Evolutionary conservation across 2,797 vertebrate genomes (phyloP), one percentile per base, ranked within the genome.

Genomic region (Streptopelia turtur): DNA sequence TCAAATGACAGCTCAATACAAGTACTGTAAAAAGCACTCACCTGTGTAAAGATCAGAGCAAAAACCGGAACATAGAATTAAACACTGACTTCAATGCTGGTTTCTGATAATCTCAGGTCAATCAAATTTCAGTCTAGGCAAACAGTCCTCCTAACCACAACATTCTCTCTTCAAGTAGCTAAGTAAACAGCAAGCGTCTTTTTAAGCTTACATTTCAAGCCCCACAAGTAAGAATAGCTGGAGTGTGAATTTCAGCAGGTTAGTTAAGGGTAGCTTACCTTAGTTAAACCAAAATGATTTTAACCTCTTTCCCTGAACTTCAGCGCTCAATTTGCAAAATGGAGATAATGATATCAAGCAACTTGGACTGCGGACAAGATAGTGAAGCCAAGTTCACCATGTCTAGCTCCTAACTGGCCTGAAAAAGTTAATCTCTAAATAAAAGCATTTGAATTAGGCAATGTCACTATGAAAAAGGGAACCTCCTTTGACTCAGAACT

Each of bases 61-160:
- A 49, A 91, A 85, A 31, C 0, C 50, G 37, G 55, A 50, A 41
- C 41, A 49, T 6, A 45, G 17, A 91, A 83, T 33, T 47, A 27
- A 79, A 77, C 6, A 14, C 41, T 69, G n/a, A 49, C 31, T 65
- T 41, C 33, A 52, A 2, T 0, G 0, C 3, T 71, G 37, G 27
- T 30, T 94, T 72, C n/a, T 18, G 71, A 53, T 53, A 75, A 64
- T 85, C 41, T 85, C 41, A 57, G 45, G 41, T 80, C 90, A 85
- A 18, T 25, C 39, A 55, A 41, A 50, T 17, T 74, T 74, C 31
- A 18, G 6, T 45, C 57, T 43, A 64, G 41, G 27, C 35, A 82
- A 93, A 87, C n/a, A 49, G 49, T 53, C 63, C 27, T 92, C 24
- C 41, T 64, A 60, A 28, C 31, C 68, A 85, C 45, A 79, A 60